phyloP scores from a whole-genome alignment of 1,140 invertebrate genomes.

The Limonius californicus region DNA sequence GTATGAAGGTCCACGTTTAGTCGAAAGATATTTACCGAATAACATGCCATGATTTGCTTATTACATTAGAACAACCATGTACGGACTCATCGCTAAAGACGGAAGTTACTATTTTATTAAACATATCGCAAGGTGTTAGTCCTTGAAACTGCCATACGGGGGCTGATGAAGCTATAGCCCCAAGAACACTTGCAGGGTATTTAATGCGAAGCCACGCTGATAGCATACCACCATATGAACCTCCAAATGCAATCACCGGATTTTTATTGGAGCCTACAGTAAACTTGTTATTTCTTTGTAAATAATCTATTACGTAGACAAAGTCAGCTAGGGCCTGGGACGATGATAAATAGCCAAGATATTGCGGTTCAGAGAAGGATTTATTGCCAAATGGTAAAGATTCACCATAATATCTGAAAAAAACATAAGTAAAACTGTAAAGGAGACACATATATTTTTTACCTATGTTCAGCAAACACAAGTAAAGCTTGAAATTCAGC shows the following conservation, averaged over 20 bases:
- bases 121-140: constrained; percentile 80
- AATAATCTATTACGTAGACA: constrained; percentile 71
- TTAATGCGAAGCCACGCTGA: constrained; percentile 94
- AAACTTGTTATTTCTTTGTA: constrained; percentile 45
- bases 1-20: background rate
- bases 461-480: constrained; percentile 87
- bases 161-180: constrained; percentile 91
- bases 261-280: constrained; percentile 47
- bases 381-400: constrained; percentile 85
- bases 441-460: no score
- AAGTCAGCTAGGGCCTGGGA: constrained; percentile 94
- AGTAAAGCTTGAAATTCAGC: constrained; percentile 74
- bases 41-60: constrained; percentile 73
- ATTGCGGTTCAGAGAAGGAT: constrained; percentile 60
- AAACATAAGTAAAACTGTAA: no score
- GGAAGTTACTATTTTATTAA: constrained; percentile 72
- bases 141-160: constrained; percentile 88
- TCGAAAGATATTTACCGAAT: constrained; percentile 52
- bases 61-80: constrained; percentile 65
- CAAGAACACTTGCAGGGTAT: constrained; percentile 84
- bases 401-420: constrained; percentile 75
- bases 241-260: constrained; percentile 90
- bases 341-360: constrained; percentile 84
- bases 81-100: constrained; percentile 59
- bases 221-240: constrained; percentile 95